Base-by-base conservation (phyloP, 1,140 invertebrate genomes). In the Leucophenga varia region DNA sequence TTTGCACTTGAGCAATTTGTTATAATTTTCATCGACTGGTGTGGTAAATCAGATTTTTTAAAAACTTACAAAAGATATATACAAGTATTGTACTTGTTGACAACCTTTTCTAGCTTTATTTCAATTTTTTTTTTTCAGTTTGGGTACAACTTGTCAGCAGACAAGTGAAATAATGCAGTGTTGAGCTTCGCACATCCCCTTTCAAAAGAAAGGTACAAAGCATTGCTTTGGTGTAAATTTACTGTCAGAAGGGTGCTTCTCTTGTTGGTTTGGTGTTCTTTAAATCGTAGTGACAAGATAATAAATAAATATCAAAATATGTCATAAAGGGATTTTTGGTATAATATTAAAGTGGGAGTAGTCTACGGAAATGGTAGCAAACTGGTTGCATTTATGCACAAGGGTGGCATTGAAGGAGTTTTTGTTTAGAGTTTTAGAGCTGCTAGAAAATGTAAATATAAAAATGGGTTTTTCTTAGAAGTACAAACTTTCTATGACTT, bases 281-380 rank as follows among this genome's bases (percentile, higher is more conserved):
- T 45, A 57, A 70, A 65, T 70, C 61, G 48, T 39, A 56, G 54
- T 63, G 65, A 70, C 65, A 70, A 58, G 61, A 71, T 71, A 71
- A 70, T 70, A 70, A 70, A 70, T 70, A 70, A 70, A 70, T 70
- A 70, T 70, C 54, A 71, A 71, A 70, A 70, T 70, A 64, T 70
- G 65, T 71, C 67, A 70, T 67, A 70, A 63, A 55, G 55, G 55
- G 59, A 61, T 61, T 67, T 65, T 51, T 49, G n/a, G 20, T 20
- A 36, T 28, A 43, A 34, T 25, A 30, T 30, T 30, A 8, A 25
- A n/a, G 30, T 13, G n/a, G n/a, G n/a, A n/a, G n/a, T n/a, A n/a
- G n/a, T n/a, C n/a, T n/a, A n/a, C n/a, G n/a, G 52, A 54, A 45
- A 47, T 40, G 40, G 4, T 34, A 14, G 32, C 10, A 5, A 37